Base-by-base conservation (phyloP, 2,888 invertebrate species). In the Caenorhabditis afra region DNA sequence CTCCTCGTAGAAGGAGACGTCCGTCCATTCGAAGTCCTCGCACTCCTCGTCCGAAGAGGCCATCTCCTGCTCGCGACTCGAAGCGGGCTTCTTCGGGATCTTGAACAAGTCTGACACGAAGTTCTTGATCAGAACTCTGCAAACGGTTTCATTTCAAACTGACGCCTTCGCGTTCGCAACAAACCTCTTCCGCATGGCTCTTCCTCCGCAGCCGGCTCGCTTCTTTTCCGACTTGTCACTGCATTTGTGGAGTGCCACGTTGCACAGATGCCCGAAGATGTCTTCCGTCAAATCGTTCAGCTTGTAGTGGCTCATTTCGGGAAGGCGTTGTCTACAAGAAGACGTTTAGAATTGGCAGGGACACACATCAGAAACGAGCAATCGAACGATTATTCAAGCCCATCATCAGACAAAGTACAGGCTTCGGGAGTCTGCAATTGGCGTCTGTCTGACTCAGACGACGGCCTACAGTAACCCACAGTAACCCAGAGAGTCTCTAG, bases 221-320 rank as follows among this genome's bases (percentile, higher is more conserved):
- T 84, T 77, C 70, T 81, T 79, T 59, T 86, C 86, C 39, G 55
- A 59, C 53, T 78, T 80, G 64, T 84, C 84, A 58, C 82, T 85
- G 65, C 86, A 86, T 66, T 86, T 86, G 53, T 82, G 80, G 11
- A 86, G 64, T 47, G 86, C 86, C 49, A 86, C 77, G 37, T 78
- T 81, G 68, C 84, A 84, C 16, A 84, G 64, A 29, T 82, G 82
- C 4, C 81, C 82, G 65, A 84, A 84, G 18, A 84, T 80, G 53
- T 84, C 79, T 45, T 79, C 79, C 35, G 79, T 79, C 53, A 79
- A 47, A 58, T 79, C 79, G 45, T 73, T 70, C 55, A 45, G 41
- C 67, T 75, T 66, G 75, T 67, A 75, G 20, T 41, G 39, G 58
- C 58, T 73, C 73, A 64, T 73, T 16, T 55, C 61, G 37, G 41